These are phyloP conservation scores for Gymnosoma rotundatum DNA, from an alignment of 2,888 invertebrate genomes.

Conservation along the genomic window DNA sequence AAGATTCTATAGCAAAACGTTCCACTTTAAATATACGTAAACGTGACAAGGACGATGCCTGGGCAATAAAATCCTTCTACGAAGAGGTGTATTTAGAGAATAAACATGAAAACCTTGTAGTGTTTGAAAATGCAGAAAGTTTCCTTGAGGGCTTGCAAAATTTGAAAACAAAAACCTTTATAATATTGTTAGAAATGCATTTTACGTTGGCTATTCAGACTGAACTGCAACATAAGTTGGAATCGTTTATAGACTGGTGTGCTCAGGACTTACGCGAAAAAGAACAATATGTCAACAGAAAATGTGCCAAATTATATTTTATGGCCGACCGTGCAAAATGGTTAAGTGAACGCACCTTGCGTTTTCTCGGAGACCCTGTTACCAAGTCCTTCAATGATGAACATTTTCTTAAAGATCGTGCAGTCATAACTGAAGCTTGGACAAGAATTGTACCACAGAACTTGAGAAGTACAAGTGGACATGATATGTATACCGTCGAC, in stretches of 20 bases:
- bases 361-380: slow-evolving; percentile 75
- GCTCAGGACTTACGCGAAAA: slow-evolving; percentile 76
- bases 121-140: slow-evolving; percentile 76
- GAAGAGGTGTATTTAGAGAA: slow-evolving; percentile 78
- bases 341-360: slow-evolving; percentile 73
- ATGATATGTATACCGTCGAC: slow-evolving; percentile 75
- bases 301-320: slow-evolving; percentile 79
- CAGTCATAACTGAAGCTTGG: slow-evolving; percentile 77
- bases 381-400: slow-evolving; percentile 74
- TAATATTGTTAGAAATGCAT: slow-evolving; percentile 79
- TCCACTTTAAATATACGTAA: slow-evolving; percentile 77
- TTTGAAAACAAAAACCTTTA: slow-evolving; percentile 79
- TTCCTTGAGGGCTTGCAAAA: slow-evolving; percentile 78
- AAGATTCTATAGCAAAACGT: slow-evolving; percentile 78
- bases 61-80: slow-evolving; percentile 80
- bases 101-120: slow-evolving; percentile 77
- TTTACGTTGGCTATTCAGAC: slow-evolving; percentile 78
- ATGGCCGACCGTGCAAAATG: slow-evolving; percentile 78
- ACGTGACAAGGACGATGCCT: slow-evolving; percentile 80
- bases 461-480: slow-evolving; percentile 75
- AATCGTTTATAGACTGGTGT: slow-evolving; percentile 79
- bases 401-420: slow-evolving; percentile 74
- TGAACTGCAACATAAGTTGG: slow-evolving; percentile 77
- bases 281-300: slow-evolving; percentile 77
- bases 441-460: slow-evolving; percentile 76